phyloP scores from a whole-genome alignment of 1,140 invertebrate genomes.

The Pseudomyrmex gracilis region DNA sequence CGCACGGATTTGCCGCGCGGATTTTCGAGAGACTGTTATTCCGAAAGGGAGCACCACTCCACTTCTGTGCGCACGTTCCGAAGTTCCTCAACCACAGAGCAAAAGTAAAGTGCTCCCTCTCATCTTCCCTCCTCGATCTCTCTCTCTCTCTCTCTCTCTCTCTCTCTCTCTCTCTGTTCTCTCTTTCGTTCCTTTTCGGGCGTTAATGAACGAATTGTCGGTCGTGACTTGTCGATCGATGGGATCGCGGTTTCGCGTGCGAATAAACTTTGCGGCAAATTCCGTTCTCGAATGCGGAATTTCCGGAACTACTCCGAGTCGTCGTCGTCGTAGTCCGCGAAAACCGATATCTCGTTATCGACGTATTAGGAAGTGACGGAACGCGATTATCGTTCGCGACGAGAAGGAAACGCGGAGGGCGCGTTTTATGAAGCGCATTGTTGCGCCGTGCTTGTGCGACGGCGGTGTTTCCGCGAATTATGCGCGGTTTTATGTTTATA shows the following conservation, averaged over 20 bases:
- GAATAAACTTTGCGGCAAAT: constrained; percentile 38
- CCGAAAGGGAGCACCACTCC: neutral
- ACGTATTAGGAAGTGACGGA: constrained; percentile 34
- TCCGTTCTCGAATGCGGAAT: constrained; percentile 14
- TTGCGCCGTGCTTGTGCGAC: neutral
- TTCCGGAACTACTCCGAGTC: constrained; percentile 9
- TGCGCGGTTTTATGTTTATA: neutral
- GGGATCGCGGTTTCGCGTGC: constrained; percentile 7
- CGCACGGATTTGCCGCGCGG: neutral
- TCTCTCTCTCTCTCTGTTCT: neutral
- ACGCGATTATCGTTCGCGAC: neutral
- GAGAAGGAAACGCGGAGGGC: no score
- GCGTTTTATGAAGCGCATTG: constrained; percentile 14
- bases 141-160: neutral
- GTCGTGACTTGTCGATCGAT: constrained; percentile 27
- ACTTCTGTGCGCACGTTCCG: neutral
- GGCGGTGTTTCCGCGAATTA: no score
- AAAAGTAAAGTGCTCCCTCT: neutral
- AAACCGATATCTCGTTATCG: constrained; percentile 49
- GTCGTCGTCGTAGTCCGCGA: neutral
- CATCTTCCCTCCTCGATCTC: neutral
- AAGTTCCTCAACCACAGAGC: constrained; percentile 22
- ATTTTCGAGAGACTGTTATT: constrained; percentile 25
- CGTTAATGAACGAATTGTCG: constrained; percentile 41
- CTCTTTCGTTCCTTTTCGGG: neutral